phyloP scores from a whole-genome alignment of 2,113 vertebrate genomes.

The Oncorhynchus kisutch region DNA sequence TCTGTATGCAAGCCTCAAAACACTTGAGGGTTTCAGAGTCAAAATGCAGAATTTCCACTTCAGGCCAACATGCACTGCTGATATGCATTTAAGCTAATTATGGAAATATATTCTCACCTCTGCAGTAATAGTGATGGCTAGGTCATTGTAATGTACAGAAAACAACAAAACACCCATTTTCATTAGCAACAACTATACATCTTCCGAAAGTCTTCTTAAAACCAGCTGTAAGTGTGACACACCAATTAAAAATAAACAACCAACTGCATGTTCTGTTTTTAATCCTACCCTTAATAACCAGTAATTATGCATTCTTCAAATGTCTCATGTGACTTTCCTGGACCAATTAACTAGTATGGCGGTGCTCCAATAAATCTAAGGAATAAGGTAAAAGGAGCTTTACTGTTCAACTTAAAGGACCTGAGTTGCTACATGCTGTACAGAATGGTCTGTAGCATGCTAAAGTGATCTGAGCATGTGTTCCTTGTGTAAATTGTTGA shows the following conservation, averaged over 20 bases:
- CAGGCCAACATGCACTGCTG: neutral
- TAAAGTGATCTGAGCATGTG: conserved; percentile 14
- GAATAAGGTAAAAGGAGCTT: neutral
- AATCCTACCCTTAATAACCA: neutral
- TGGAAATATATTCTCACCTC: neutral
- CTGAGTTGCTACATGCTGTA: neutral
- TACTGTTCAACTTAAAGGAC: conserved; percentile 2
- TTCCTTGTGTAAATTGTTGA: neutral
- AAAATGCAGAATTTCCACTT: neutral
- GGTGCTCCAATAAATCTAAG: neutral
- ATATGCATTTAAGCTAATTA: neutral
- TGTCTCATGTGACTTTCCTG: neutral
- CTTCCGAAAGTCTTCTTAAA: neutral
- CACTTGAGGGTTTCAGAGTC: neutral
- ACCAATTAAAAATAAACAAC: neutral
- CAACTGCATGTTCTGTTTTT: neutral
- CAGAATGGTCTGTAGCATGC: neutral
- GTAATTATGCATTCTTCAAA: neutral
- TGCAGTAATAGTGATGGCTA: neutral
- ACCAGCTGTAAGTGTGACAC: neutral
- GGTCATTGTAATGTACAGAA: neutral
- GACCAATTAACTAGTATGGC: neutral
- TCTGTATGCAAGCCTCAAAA: neutral
- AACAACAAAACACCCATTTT: neutral
- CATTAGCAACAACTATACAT: neutral